Percentiles rank a stretch among this genome's conserved stretches.
phyloP scores from a whole-genome alignment of 2,113 vertebrate genomes.

The Xiphias gladius region DNA sequence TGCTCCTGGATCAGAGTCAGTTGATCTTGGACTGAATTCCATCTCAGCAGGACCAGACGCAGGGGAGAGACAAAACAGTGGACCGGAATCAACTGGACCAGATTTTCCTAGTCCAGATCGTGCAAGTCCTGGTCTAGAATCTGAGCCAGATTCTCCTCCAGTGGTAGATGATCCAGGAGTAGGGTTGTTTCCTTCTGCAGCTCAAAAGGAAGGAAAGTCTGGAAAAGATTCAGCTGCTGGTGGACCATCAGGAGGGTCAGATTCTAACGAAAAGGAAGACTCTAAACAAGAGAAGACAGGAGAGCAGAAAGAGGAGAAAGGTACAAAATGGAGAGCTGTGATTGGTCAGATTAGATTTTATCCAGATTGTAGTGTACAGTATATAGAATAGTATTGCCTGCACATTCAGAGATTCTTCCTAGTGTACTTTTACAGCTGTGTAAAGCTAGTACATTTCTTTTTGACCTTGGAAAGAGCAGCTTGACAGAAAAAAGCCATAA shows the following conservation, averaged over 20 bases:
- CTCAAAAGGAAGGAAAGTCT: conserved; percentile 10
- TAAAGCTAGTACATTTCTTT: neutral
- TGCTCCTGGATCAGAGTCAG: conserved; percentile 14
- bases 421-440: neutral
- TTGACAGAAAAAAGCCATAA: neutral
- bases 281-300: conserved; percentile 38
- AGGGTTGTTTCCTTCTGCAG: conserved; percentile 3
- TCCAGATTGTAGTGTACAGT: neutral
- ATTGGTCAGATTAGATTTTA: neutral
- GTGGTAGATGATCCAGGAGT: conserved; percentile 4
- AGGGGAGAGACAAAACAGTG: conserved; percentile 3
- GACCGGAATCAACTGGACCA: neutral
- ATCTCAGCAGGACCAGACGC: neutral
- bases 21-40: conserved; percentile 30
- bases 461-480: neutral
- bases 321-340: conserved; percentile 26
- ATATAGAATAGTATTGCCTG: too few species aligned
- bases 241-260: neutral
- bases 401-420: neutral
- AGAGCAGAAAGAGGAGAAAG: conserved; percentile 45
- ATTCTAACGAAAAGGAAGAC: conserved; percentile 34
- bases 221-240: conserved; percentile 1
- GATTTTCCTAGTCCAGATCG: conserved; percentile 16
- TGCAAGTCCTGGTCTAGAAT: conserved; percentile 6
- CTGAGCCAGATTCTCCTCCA: neutral